Evolutionary conservation across 1,140 invertebrate species (phyloP), one percentile per base, ranked within the genome.

Genomic region (Euschistus heros): DNA sequence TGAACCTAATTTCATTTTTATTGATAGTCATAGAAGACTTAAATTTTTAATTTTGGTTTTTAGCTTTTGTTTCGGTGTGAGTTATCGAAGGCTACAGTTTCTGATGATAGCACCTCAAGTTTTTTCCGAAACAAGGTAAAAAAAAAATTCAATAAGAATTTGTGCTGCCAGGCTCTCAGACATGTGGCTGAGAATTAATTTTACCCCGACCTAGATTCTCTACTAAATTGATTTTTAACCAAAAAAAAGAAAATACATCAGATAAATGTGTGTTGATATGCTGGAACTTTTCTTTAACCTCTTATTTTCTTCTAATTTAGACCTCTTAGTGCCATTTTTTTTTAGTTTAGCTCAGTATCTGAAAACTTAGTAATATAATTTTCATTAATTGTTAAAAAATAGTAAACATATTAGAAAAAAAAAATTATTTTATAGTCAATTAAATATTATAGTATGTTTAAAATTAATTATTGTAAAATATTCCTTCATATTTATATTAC

Each of bases 261-360:
- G 8, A 54, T 26, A 54, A 18, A 37, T 57, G 64, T 68, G 67
- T 68, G 67, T 66, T 64, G 65, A 62, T 68, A 57, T 68, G 60
- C 63, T 54, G 47, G 24, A 42, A 63, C 67, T 62, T 68, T 61
- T 30, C 65, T 44, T 37, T 52, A 46, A 37, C 60, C 46, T 66
- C 44, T 66, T 17, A 37, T 50, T 66, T 64, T 20, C 24, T 37
- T 33, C 26, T 44, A 33, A 61, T 18, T 42, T 33, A 52, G 30
- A 55, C 18, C 30, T 66, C 55, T 62, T 66, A 61, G 55, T 50
- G 37, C 57, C 6, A 47, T 27, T 47, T 27, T 37, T 37, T 37
- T 37, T 10, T 10, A 37, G 13, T 37, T 37, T 37, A 37, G 33
- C 3, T 30, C 33, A 37, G n/a, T n/a, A n/a, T n/a, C n/a, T n/a